A percentile compares a stretch with the other conserved stretches of the same genome.
Evolutionary conservation across 2,797 vertebrate species (phyloP).

Genomic region (Borostomias antarcticus): DNA sequence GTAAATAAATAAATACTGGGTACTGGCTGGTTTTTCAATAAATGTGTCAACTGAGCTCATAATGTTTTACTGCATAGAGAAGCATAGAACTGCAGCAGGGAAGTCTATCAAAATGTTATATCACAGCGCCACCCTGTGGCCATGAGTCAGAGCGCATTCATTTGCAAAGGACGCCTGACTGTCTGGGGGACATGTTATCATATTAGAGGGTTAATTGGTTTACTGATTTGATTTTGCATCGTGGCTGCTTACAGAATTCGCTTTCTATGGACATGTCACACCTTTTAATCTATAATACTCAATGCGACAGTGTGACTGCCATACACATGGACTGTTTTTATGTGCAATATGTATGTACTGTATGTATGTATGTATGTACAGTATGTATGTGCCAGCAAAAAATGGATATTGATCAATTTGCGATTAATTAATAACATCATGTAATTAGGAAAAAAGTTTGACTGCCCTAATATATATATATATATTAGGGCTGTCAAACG

Average conservation of each 20-base stretch:
- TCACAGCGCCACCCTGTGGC: slow-evolving; percentile 67
- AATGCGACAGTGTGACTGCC: slow-evolving; percentile 30
- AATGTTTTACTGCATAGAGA: slow-evolving; percentile 14
- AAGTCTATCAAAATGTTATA: slow-evolving; percentile 37
- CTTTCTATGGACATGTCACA: slow-evolving; percentile 36
- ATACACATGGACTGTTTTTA: slow-evolving; percentile 5
- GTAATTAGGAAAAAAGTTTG: too few species aligned
- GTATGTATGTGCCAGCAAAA: too few species aligned
- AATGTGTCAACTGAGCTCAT: slow-evolving; percentile 26
- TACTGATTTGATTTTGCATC: slow-evolving; percentile 45
- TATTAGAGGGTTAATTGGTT: slow-evolving; percentile 42
- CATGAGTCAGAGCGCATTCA: not conserved
- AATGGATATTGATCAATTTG: too few species aligned
- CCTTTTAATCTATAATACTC: slow-evolving; percentile 11
- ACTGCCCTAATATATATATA: too few species aligned
- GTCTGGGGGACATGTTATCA: slow-evolving; percentile 16
- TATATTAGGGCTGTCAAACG: too few species aligned
- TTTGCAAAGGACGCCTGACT: not conserved
- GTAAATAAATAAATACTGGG: slow-evolving; percentile 22
- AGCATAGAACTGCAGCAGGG: slow-evolving; percentile 46
- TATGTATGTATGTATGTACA: too few species aligned
- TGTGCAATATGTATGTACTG: not conserved
- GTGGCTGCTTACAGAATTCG: slow-evolving; percentile 44
- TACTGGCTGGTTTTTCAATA: slow-evolving; percentile 16
- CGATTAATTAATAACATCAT: too few species aligned